Percentiles rank a stretch among this genome's conserved stretches.
Conservation (phyloP, 2,888 invertebrate species). For the Limenitis camilla region DNA sequence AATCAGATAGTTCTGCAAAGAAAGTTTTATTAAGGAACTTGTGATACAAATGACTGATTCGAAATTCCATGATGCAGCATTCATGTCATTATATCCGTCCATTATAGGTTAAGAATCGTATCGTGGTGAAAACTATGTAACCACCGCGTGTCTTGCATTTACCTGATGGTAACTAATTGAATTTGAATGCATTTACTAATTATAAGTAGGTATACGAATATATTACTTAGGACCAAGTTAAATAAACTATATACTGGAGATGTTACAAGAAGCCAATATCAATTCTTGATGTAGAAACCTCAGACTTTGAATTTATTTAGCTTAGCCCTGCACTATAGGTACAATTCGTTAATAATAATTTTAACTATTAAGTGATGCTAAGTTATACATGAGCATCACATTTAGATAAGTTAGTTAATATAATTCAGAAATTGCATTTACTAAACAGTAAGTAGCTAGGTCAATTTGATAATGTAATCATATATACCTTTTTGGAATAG, state of each 20-base stretch:
- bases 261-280: too few species aligned
- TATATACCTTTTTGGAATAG: constrained; percentile 53
- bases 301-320: too few species aligned
- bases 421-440: constrained; percentile 53
- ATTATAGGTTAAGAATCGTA: constrained; percentile 12
- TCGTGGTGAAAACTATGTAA: constrained; percentile 33
- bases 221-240: too few species aligned
- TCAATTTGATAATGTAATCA: constrained; percentile 27
- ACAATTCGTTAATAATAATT: constrained; percentile 20
- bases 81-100: constrained; percentile 25
- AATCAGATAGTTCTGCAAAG: neutral
- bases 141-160: constrained; percentile 67
- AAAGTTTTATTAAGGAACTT: constrained; percentile 39
- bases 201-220: constrained; percentile 28
- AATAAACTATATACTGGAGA: too few species aligned
- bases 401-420: constrained; percentile 30
- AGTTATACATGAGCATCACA: constrained; percentile 33
- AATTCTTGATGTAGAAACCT: too few species aligned
- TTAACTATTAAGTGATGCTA: constrained; percentile 24
- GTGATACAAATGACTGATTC: constrained; percentile 66
- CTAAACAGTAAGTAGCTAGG: constrained; percentile 34
- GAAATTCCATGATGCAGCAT: constrained; percentile 24
- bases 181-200: constrained; percentile 63
- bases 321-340: constrained; percentile 18
- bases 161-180: constrained; percentile 62